Percentiles rank a stretch among this genome's conserved stretches.
Conservation (phyloP, 2,888 invertebrate species). For the Acanthopleura granulata region DNA sequence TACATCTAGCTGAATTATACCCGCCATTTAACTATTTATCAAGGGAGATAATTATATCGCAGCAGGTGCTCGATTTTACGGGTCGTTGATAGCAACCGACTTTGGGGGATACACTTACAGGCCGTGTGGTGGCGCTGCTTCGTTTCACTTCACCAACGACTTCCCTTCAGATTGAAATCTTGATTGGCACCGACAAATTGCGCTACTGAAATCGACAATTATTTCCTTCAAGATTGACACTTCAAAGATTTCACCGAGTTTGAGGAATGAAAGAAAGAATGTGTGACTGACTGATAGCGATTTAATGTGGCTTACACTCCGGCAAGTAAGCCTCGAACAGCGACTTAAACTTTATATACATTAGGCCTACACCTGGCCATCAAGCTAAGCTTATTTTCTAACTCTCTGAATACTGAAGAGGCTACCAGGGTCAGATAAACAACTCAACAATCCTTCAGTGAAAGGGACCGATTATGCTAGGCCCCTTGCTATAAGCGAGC, state of each 20-base stretch:
- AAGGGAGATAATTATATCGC: constrained; percentile 13
- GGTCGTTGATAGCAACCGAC: constrained; percentile 13
- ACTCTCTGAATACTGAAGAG: too few relatives aligned
- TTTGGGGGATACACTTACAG: background rate
- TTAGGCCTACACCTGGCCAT: too few relatives aligned
- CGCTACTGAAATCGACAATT: constrained; percentile 8
- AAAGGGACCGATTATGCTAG: too few relatives aligned
- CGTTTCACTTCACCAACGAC: background rate
- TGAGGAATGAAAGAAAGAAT: background rate
- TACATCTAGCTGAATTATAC: background rate
- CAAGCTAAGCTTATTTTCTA: too few relatives aligned
- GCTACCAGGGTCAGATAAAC: too few relatives aligned
- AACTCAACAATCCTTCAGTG: too few relatives aligned
- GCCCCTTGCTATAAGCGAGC: too few relatives aligned
- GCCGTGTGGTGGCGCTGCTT: background rate
- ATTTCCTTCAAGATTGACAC: constrained; percentile 1
- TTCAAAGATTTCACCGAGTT: constrained; percentile 7
- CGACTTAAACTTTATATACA: too few relatives aligned
- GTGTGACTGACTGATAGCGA: background rate
- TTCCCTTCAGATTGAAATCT: constrained; percentile 11
- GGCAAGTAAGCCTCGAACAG: too few relatives aligned
- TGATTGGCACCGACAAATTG: constrained; percentile 19
- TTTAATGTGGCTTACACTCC: background rate
- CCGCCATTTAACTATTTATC: constrained; percentile 18
- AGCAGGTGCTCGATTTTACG: constrained; percentile 15